Conservation (phyloP, 2,888 invertebrate species). For the Caenorhabditis sulstoni region DNA sequence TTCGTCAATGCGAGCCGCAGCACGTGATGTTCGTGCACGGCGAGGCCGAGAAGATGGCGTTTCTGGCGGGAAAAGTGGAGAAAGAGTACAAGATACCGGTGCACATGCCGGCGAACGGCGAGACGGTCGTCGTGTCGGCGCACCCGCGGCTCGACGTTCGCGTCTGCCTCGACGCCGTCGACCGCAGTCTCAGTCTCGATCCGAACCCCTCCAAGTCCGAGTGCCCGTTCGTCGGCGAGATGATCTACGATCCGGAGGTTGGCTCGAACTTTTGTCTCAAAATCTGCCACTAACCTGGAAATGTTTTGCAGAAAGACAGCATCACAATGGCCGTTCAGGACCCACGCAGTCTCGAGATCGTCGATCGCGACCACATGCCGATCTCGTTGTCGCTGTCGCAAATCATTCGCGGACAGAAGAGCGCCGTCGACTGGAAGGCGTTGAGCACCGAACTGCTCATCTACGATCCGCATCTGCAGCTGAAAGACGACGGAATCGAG, state of each 20-base stretch:
- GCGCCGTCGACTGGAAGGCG: slow-evolving; percentile 65
- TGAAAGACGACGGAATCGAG: slow-evolving; percentile 77
- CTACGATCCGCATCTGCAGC: slow-evolving; percentile 72
- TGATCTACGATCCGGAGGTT: slow-evolving; percentile 71
- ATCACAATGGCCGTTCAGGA: slow-evolving; percentile 39
- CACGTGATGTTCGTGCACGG: slow-evolving; percentile 98
- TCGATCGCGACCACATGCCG: slow-evolving; percentile 16
- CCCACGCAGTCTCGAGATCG: no score
- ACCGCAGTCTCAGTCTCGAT: slow-evolving; percentile 62
- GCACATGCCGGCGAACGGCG: slow-evolving; percentile 92
- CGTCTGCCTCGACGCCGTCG: slow-evolving; percentile 55
- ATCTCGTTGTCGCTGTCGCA: slow-evolving; percentile 68
- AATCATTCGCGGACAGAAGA: slow-evolving; percentile 12
- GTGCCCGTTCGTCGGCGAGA: slow-evolving; percentile 75
- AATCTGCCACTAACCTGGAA: no score
- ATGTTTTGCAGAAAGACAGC: slow-evolving; percentile 65
- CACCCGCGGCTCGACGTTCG: slow-evolving; percentile 67
- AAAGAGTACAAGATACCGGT: slow-evolving; percentile 81
- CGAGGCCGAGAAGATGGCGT: slow-evolving; percentile 98
- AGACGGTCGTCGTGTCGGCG: slow-evolving; percentile 89
- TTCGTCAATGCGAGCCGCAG: slow-evolving; percentile 96
- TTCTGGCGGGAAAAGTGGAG: slow-evolving; percentile 94
- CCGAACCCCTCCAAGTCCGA: slow-evolving; percentile 72
- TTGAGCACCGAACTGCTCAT: slow-evolving; percentile 53
- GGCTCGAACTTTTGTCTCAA: no score